Conservation (phyloP, 1,140 invertebrate genomes). For the Episyrphus balteatus region DNA sequence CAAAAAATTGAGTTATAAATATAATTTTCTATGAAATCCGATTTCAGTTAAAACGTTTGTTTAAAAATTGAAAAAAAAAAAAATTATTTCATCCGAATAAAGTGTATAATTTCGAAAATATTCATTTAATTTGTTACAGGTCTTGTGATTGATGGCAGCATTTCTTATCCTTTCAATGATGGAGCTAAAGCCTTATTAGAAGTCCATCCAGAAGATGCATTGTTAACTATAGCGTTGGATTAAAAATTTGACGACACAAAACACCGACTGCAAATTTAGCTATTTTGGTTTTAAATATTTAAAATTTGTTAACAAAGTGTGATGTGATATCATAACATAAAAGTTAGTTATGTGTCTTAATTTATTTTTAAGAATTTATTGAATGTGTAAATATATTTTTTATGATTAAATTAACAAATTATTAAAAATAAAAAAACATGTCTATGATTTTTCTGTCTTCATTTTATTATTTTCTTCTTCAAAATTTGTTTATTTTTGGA, state of each 20-base stretch:
- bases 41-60: no score
- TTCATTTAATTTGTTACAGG: conserved; percentile 37
- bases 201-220: conserved; percentile 72
- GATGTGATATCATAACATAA: not conserved
- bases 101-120: not conserved
- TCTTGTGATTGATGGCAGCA: conserved; percentile 91
- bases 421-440: no score
- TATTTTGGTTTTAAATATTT: no score
- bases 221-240: conserved; percentile 66
- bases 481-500: not conserved
- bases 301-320: not conserved
- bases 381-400: not conserved
- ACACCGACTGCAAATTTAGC: no score
- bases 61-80: no score
- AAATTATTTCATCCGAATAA: no score
- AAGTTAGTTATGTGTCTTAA: not conserved
- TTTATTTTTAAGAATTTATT: not conserved
- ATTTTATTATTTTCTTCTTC: no score
- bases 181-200: conserved; percentile 79
- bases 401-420: not conserved
- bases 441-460: no score
- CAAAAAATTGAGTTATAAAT: no score
- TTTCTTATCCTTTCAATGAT: conserved; percentile 90
- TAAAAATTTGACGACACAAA: conserved; percentile 8
- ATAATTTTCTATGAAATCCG: no score